Conservation (phyloP, 2,113 vertebrate genomes). For the Onychorhynchus coronatus region DNA sequence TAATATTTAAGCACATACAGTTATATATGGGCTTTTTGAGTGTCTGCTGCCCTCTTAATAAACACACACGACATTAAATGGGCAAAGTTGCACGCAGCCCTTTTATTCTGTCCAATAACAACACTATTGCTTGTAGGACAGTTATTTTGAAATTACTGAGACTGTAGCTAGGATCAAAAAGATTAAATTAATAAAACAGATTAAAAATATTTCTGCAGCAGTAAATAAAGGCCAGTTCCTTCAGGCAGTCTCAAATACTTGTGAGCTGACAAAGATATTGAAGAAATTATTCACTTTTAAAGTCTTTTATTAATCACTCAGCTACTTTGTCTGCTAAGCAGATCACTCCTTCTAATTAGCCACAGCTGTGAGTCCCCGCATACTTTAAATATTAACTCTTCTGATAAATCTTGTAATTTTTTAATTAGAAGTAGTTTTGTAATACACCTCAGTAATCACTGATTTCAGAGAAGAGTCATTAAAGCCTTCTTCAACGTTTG, state of each 20-base stretch:
- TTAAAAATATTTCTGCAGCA: neutral
- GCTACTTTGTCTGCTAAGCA: neutral
- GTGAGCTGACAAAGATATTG: neutral
- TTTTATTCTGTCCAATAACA: neutral
- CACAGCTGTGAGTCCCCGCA: neutral
- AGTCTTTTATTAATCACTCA: neutral
- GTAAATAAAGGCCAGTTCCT: neutral
- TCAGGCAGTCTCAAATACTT: neutral
- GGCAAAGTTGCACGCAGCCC: neutral
- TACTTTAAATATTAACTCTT: neutral
- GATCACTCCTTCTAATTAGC: neutral
- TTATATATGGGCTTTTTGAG: neutral
- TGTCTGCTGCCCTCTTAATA: neutral
- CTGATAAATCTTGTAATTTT: neutral
- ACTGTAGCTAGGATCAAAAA: neutral
- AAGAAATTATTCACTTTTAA: neutral
- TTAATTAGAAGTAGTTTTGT: neutral
- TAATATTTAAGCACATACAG: neutral
- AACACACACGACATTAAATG: neutral
- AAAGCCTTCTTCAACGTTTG: neutral
- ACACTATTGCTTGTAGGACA: neutral
- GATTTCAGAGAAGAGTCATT: neutral
- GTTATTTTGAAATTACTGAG: neutral
- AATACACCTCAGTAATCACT: neutral
- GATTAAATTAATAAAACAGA: neutral